Base-by-base conservation (phyloP, 2,113 vertebrate species). In the Ochotona princeps region DNA sequence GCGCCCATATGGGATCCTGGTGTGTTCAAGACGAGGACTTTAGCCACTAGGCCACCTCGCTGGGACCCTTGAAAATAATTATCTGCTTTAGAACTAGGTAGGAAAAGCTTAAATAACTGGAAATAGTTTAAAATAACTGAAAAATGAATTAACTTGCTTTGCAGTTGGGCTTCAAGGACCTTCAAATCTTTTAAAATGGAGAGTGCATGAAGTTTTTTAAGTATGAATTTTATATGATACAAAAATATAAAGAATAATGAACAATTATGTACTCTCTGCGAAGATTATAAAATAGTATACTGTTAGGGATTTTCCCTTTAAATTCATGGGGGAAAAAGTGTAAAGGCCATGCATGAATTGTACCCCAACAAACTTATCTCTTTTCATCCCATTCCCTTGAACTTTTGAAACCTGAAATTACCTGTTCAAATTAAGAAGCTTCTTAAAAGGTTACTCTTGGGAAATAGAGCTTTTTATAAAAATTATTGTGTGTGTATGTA, bases 101-200 rank as follows among this genome's bases (percentile, higher is more conserved):
- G 54, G 4, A 76, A 15, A 70, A 28, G 83, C 1, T 21, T 28
- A 65, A 74, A 9, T 73, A 65, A 65, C 30, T 73, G 63, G 65
- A 73, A 47, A 73, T n/a, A n/a, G n/a, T n/a, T 2, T 21, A 35
- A 65, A 74, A 9, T 73, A 65, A 65, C 30, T 73, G 63, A 65
- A 73, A 47, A 73, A 49, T 21, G 35, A 73, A 51, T 89, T 69
- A 44, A 82, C 83, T 90, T 93, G 15, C 81, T 82, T 89, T 74
- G 11, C 23, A 54, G 60, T 61, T 44, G 49, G 54, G 44, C 57
- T 85, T 38, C 44, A 92, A 25, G 84, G 47, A 18, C 28, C 81
- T 76, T 51, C 75, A 61, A 78, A 57, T 74, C 87, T 80, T 84
- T 83, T 84, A 80, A 32, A 88, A 70, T 80, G 38, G 57, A 81